Conservation (phyloP, 2,888 invertebrate species). For the Desoria tigrina region DNA sequence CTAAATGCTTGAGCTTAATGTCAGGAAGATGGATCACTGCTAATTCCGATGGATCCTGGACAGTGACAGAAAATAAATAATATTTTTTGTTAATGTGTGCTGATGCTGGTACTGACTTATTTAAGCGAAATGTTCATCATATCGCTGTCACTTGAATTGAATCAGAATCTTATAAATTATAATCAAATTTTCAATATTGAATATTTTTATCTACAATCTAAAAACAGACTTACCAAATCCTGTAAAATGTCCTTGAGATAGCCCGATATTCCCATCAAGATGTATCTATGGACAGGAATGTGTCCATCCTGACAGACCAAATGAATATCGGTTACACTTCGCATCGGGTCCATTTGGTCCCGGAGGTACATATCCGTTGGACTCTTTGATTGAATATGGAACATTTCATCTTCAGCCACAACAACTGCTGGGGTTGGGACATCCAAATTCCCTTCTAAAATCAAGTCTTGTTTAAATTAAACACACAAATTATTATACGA, state of each 20-base stretch:
- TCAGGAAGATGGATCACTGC: conserved; percentile 36
- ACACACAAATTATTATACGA: no score
- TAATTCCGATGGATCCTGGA: conserved; percentile 38
- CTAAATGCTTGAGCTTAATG: conserved; percentile 27
- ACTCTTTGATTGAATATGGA: not conserved
- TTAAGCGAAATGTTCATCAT: not conserved
- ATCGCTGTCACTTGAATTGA: not conserved
- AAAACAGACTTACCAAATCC: conserved; percentile 23
- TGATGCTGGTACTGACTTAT: not conserved
- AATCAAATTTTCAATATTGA: no score
- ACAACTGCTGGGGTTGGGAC: not conserved
- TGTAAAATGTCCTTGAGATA: conserved; percentile 32
- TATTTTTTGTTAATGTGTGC: not conserved
- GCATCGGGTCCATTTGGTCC: conserved; percentile 16
- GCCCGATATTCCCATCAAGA: conserved; percentile 40
- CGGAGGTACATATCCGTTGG: not conserved
- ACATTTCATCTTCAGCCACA: not conserved
- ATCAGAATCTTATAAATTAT: no score
- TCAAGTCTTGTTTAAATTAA: no score
- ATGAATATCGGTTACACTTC: conserved; percentile 34
- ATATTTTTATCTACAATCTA: no score
- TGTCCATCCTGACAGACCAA: conserved; percentile 42
- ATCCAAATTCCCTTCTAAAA: no score
- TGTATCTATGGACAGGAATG: conserved; percentile 42
- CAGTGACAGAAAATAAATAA: not conserved